Evolutionary conservation across 1,140 invertebrate species (phyloP), one percentile per base, ranked within the genome.

Genomic region (Trachymyrmex cornetzi): DNA sequence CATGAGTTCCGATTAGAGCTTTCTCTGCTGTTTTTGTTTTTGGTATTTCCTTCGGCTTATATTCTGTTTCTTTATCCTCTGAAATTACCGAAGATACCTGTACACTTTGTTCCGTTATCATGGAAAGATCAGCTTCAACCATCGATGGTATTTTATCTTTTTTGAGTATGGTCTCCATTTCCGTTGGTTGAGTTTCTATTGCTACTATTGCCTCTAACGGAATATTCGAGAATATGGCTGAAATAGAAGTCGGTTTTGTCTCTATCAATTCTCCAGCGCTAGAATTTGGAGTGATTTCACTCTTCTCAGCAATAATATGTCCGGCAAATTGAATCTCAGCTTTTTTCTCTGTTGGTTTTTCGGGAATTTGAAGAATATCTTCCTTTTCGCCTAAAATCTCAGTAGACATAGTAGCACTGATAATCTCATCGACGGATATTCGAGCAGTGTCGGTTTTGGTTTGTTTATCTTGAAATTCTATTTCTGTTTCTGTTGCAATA

Each of bases 341-440:
- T 86, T 67, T 93, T 87, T 92, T 94, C 89, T 94, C 90, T 44
- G 88, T 79, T 57, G 95, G 94, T 79, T 90, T 93, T 57, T 94
- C 89, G n/a, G 88, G 72, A 16, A 90, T 84, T 22, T 81, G 50
- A 6, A 96, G 92, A 55, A 90, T 82, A 38, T 89, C 91, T 93
- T 97, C 96, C 91, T 95, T 96, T 85, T 96, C 95, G 79, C 95
- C 94, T 19, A 92, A 66, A 30, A 94, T 92, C 91, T 96, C 94
- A 3, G 93, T 95, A 53, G 96, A 91, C 27, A 91, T 92, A 5
- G 94, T 94, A 7, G 96, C 90, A 38, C 95, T 94, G 50, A 94
- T 91, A 50, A 93, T 92, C 90, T 96, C 95, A 59, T 92, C 93
- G 63, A 96, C 91, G 14, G 85, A 87, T 30, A 96, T 69, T 44